Evolutionary conservation across 2,113 vertebrate species (phyloP).

Genomic region (Hipposideros armiger): DNA sequence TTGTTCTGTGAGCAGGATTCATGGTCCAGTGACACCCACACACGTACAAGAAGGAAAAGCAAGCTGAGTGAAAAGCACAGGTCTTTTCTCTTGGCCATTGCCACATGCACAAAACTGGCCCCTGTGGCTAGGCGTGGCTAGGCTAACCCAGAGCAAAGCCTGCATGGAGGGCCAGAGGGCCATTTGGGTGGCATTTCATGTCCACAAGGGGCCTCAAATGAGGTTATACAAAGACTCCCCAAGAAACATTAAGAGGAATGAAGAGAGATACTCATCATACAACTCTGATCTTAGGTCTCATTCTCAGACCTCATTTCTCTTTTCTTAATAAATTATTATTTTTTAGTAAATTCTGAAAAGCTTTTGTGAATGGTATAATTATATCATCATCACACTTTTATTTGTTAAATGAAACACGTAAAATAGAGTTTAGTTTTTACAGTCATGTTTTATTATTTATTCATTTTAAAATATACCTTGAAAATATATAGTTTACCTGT

Average conservation of each 20-base stretch:
- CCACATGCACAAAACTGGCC: neutral
- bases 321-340: neutral
- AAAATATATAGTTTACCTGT: neutral
- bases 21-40: neutral
- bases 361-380: neutral
- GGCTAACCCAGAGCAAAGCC: neutral
- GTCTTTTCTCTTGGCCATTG: neutral
- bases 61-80: neutral
- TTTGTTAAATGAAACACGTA: slow-evolving; percentile 4
- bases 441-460: neutral
- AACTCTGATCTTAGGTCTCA: neutral
- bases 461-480: neutral
- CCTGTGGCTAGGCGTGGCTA: neutral
- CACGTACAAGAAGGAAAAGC: neutral
- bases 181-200: too few relatives aligned
- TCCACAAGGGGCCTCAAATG: neutral
- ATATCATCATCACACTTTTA: neutral
- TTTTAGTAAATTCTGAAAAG: slow-evolving; percentile 14
- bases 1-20: neutral
- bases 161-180: neutral
- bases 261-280: neutral
- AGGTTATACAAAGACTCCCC: neutral
- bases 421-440: neutral
- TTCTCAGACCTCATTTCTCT: neutral
- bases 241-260: neutral